These are phyloP conservation scores for Paguma larvata DNA, from an alignment of 2,797 vertebrate genomes.

Conservation along the genomic window DNA sequence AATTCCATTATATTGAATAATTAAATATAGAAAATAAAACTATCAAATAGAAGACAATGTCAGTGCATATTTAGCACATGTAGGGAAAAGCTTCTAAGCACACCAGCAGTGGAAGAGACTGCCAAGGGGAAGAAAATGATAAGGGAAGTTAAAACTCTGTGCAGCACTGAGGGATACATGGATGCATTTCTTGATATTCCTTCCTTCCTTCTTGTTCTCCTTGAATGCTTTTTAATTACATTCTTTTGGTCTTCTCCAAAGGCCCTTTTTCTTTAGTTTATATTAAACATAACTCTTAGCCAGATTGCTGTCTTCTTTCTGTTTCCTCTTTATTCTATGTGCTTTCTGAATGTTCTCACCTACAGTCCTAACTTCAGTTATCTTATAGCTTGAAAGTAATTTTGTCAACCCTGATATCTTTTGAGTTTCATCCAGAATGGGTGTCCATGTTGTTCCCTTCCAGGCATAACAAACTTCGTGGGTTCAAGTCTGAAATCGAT, in stretches of 20 bases:
- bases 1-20: not conserved
- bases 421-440: not conserved
- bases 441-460: not conserved
- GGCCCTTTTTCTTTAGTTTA: not conserved
- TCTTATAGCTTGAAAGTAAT: not conserved
- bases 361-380: not conserved
- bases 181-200: not conserved
- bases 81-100: not conserved
- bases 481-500: slow-evolving; percentile 14
- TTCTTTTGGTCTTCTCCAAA: not conserved
- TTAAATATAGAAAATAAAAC: not conserved
- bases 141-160: not conserved
- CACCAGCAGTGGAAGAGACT: not conserved
- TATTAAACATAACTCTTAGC: not conserved
- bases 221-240: not conserved
- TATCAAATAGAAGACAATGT: not conserved
- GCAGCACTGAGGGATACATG: not conserved
- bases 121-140: not conserved
- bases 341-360: not conserved
- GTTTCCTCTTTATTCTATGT: not conserved
- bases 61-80: not conserved
- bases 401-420: not conserved
- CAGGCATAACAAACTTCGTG: not conserved
- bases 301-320: not conserved
- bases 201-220: not conserved